A percentile compares a stretch with the other conserved stretches of the same genome.
These are phyloP conservation scores for Allacma fusca DNA, from an alignment of 2,888 invertebrate genomes.

Conservation along the genomic window DNA sequence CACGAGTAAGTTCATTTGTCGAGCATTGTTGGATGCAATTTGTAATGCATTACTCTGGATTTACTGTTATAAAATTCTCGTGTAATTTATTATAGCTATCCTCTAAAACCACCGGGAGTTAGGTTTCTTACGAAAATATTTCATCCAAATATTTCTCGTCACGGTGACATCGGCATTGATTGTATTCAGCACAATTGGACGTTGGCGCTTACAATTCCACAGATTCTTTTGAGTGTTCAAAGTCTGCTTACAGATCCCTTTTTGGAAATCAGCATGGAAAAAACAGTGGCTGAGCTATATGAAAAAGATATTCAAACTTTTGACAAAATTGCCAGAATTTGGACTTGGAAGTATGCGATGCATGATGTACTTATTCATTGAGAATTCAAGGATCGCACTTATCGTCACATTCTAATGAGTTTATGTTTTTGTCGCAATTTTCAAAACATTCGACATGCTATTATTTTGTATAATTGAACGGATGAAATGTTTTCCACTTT, in stretches of 20 bases:
- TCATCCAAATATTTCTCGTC: conserved; percentile 93
- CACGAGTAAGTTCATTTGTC: conserved; percentile 77
- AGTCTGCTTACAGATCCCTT: conserved; percentile 89
- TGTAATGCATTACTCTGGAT: too few species aligned
- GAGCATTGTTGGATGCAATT: too few species aligned
- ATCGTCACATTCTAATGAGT: neutral
- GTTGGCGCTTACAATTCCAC: conserved; percentile 88
- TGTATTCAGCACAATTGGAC: conserved; percentile 97
- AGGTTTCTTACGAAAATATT: conserved; percentile 91
- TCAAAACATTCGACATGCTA: neutral
- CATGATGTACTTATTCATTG: conserved; percentile 70
- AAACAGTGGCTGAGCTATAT: conserved; percentile 81
- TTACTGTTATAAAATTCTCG: too few species aligned
- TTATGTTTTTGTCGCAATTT: conserved; percentile 7
- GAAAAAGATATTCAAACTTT: conserved; percentile 76
- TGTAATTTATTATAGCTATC: too few species aligned
- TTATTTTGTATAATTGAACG: neutral
- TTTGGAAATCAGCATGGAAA: conserved; percentile 86
- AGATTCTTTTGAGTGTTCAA: conserved; percentile 86
- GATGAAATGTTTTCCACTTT: neutral
- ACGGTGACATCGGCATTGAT: conserved; percentile 95
- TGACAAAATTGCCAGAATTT: conserved; percentile 80
- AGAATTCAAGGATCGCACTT: neutral
- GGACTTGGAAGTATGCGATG: conserved; percentile 94
- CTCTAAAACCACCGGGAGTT: conserved; percentile 89